These are phyloP conservation scores for Limonius californicus DNA, from an alignment of 1,140 invertebrate genomes.

Conservation along the genomic window DNA sequence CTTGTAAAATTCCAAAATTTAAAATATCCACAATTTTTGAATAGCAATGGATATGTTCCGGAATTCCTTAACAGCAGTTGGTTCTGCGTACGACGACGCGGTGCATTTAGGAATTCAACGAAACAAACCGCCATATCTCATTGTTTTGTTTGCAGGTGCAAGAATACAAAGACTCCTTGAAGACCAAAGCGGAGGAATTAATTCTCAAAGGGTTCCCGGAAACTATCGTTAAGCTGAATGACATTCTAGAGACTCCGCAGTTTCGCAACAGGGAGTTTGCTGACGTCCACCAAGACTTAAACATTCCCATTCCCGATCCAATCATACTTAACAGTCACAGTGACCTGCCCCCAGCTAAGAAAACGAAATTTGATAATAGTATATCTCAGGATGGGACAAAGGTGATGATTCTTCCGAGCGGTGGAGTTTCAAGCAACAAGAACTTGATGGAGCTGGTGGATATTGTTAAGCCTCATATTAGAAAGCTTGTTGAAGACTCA, in stretches of 20 bases:
- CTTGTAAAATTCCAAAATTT: too few relatives aligned
- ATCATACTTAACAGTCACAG: slow-evolving; percentile 59
- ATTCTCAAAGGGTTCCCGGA: slow-evolving; percentile 84
- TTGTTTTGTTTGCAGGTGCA: slow-evolving; percentile 66
- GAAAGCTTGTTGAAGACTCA: slow-evolving; percentile 89
- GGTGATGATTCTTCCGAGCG: slow-evolving; percentile 76
- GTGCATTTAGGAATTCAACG: too few relatives aligned
- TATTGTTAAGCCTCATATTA: slow-evolving; percentile 88
- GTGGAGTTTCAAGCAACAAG: slow-evolving; percentile 80
- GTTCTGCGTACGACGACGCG: too few relatives aligned
- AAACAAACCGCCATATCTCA: too few relatives aligned
- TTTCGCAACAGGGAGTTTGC: slow-evolving; percentile 72
- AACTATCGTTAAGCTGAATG: slow-evolving; percentile 85
- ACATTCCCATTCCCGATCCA: slow-evolving; percentile 85
- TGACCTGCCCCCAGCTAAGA: slow-evolving; percentile 63
- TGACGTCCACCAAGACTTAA: slow-evolving; percentile 76
- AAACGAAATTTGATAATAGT: slow-evolving; percentile 57
- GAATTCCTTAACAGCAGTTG: too few relatives aligned
- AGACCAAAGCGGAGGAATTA: slow-evolving; percentile 78
- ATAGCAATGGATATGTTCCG: too few relatives aligned
- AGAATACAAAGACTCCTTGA: slow-evolving; percentile 78
- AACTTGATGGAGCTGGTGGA: slow-evolving; percentile 81
- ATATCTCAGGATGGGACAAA: slow-evolving; percentile 63
- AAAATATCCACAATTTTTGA: too few relatives aligned
- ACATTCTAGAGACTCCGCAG: slow-evolving; percentile 72